Evolutionary conservation across 2,113 vertebrate genomes (phyloP).

Genomic region (Pungitius pungitius): DNA sequence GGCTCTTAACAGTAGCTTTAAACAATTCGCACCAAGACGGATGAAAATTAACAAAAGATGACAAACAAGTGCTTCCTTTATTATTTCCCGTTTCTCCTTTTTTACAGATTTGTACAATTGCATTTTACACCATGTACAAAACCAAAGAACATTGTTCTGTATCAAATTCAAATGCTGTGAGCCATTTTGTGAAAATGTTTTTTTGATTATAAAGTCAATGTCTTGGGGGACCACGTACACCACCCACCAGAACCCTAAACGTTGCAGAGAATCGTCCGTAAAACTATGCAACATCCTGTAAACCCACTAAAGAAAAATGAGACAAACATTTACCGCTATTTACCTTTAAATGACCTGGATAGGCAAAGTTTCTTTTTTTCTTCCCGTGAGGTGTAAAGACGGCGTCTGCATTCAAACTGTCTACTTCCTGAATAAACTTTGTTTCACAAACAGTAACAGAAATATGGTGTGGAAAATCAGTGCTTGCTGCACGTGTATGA

Average conservation of each 20-base stretch:
- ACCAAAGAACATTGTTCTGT: slow-evolving; percentile 46
- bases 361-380: neutral
- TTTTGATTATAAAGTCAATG: slow-evolving; percentile 31
- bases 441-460: neutral
- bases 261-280: neutral
- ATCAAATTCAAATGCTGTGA: slow-evolving; percentile 55
- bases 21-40: too few relatives aligned
- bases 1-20: neutral
- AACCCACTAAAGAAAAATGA: neutral
- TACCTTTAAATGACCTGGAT: neutral
- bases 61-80: slow-evolving; percentile 53
- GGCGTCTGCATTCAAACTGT: neutral
- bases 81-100: slow-evolving; percentile 20
- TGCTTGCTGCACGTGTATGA: slow-evolving; percentile 23
- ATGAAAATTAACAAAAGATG: neutral
- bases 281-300: neutral
- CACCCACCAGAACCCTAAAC: slow-evolving; percentile 12
- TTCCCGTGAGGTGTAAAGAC: slow-evolving; percentile 24
- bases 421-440: neutral
- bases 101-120: slow-evolving; percentile 57
- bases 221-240: slow-evolving; percentile 19
- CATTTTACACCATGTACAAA: slow-evolving; percentile 72
- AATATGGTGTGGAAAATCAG: slow-evolving; percentile 24
- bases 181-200: slow-evolving; percentile 22
- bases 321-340: neutral